phyloP scores from a whole-genome alignment of 2,113 vertebrate species.

The Ceratotherium simum region DNA sequence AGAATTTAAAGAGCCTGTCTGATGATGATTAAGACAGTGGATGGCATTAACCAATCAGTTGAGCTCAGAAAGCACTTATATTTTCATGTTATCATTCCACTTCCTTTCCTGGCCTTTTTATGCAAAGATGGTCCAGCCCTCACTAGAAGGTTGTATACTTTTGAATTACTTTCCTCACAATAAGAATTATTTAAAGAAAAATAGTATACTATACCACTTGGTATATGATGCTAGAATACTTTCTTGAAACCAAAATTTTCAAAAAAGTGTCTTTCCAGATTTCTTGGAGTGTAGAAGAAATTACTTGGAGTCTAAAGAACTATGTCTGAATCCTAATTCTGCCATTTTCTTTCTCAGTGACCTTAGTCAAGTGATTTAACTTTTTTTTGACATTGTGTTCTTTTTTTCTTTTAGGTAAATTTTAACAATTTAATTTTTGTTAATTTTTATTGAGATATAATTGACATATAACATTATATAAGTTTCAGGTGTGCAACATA shows the following conservation, averaged over 20 bases:
- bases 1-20: conserved; percentile 50
- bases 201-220: not conserved
- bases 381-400: not conserved
- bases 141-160: not conserved
- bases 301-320: not conserved
- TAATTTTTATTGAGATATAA: not conserved
- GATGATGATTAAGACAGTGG: not conserved
- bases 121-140: not conserved
- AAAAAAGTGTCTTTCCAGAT: not conserved
- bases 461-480: not conserved
- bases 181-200: not conserved
- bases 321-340: not conserved
- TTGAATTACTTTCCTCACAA: not conserved
- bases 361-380: conserved; percentile 7
- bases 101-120: not conserved
- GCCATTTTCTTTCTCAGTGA: not conserved
- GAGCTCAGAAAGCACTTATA: not conserved
- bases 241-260: conserved; percentile 34
- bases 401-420: not conserved
- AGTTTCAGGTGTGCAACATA: not conserved
- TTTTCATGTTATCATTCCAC: conserved; percentile 10
- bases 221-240: conserved; percentile 38
- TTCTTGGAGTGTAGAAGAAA: not conserved
- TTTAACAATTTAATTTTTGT: not conserved
- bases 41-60: not conserved